A percentile compares a stretch with the other conserved stretches of the same genome.
Evolutionary conservation across 1,140 invertebrate species (phyloP).

Genomic region (Orius laevigatus): DNA sequence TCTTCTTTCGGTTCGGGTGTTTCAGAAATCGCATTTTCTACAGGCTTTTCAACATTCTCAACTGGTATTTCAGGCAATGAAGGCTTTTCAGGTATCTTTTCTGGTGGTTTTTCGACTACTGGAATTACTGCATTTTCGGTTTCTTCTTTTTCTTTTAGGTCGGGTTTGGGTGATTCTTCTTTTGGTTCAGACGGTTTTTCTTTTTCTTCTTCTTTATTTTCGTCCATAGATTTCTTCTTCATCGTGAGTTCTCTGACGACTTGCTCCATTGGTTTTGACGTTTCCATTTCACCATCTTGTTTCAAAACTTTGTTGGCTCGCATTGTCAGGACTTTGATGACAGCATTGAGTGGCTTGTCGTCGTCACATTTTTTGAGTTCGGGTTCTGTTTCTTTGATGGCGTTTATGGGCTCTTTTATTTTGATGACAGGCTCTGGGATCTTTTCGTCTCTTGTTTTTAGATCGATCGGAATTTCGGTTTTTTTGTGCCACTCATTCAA

Average conservation of each 20-base stretch:
- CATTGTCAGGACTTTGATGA: conserved; percentile 19
- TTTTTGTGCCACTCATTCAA: not conserved
- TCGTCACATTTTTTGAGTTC: conserved; percentile 10
- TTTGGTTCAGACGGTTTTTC: conserved; percentile 14
- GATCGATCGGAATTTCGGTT: not conserved
- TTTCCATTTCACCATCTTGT: conserved; percentile 6
- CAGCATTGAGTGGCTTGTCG: conserved; percentile 16
- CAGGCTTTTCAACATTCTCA: not conserved
- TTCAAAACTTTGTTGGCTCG: conserved; percentile 13
- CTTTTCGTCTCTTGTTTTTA: not conserved
- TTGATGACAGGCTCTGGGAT: not conserved
- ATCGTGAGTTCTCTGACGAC: conserved; percentile 16
- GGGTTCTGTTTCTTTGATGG: not conserved
- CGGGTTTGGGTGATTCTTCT: conserved; percentile 15
- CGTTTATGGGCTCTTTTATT: not conserved
- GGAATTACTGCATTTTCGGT: not conserved
- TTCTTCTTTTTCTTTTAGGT: not conserved
- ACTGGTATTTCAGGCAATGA: too few species aligned
- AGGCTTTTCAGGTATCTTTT: not conserved
- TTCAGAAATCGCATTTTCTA: not conserved
- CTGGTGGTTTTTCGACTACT: not conserved
- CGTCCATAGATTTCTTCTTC: conserved; percentile 13
- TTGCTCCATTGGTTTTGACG: conserved; percentile 13
- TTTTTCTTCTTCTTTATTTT: conserved; percentile 11
- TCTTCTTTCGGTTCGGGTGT: conserved; percentile 18